These are phyloP conservation scores for Netelia virgata DNA, from an alignment of 2,888 invertebrate species.

Conservation along the genomic window DNA sequence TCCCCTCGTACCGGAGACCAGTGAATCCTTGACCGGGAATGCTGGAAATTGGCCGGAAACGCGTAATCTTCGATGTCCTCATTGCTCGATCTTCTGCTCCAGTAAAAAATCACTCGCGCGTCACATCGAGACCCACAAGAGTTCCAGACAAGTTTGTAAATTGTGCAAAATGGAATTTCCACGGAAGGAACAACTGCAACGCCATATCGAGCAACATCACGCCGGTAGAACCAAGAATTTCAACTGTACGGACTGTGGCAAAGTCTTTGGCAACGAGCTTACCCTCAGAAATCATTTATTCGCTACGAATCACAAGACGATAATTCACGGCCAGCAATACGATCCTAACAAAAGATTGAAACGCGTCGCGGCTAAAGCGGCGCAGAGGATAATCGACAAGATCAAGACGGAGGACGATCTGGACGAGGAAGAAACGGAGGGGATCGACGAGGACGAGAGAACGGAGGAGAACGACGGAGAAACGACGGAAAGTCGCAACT, in stretches of 20 bases:
- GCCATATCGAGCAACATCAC: conserved; percentile 78
- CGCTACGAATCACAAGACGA: conserved; percentile 82
- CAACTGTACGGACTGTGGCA: conserved; percentile 82
- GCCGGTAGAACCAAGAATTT: conserved; percentile 73
- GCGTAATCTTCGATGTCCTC: conserved; percentile 74
- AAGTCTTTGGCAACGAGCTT: conserved; percentile 81
- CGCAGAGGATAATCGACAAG: conserved; percentile 83
- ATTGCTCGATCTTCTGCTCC: conserved; percentile 74
- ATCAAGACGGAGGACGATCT: conserved; percentile 81
- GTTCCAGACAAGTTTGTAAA: conserved; percentile 76
- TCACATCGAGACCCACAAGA: conserved; percentile 76
- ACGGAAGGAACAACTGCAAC: conserved; percentile 77
- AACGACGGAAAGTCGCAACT: conserved; percentile 39
- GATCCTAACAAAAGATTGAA: conserved; percentile 83
- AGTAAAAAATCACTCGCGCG: conserved; percentile 74
- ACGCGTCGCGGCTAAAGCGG: conserved; percentile 82
- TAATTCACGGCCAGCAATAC: conserved; percentile 80
- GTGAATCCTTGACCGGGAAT: no score
- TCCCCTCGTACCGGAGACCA: background rate
- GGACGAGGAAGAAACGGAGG: conserved; percentile 77
- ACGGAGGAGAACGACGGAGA: conserved; percentile 63
- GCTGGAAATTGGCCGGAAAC: conserved; percentile 42
- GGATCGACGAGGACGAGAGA: conserved; percentile 66
- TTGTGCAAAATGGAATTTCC: conserved; percentile 78
- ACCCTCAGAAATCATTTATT: conserved; percentile 83